Evolutionary conservation across 2,113 vertebrate species (phyloP).

Genomic region (Solenodon paradoxus): DNA sequence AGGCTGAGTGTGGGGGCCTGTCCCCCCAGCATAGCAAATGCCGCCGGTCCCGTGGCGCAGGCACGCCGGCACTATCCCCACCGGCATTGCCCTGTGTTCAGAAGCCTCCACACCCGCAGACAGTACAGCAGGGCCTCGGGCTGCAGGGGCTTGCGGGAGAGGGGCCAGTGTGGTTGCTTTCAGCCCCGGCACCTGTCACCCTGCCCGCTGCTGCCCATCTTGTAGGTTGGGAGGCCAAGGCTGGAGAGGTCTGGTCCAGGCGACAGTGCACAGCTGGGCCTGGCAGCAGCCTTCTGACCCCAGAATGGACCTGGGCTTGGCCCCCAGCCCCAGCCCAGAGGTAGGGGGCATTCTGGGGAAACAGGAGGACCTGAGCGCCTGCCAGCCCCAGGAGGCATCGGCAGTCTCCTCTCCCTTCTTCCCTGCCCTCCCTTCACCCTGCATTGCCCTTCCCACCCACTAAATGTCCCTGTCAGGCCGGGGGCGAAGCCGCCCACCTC

Average conservation of each 20-base stretch:
- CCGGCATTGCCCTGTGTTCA: too few relatives aligned
- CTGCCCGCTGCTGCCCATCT: rapidly evolving
- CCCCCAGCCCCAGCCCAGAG: rapidly evolving
- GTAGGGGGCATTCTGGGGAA: not conserved
- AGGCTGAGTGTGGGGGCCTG: too few relatives aligned
- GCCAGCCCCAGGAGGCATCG: not conserved
- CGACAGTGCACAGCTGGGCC: not conserved
- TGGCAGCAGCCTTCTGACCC: not conserved
- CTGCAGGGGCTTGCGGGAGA: too few relatives aligned
- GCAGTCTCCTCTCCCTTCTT: rapidly evolving
- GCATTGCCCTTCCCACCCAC: too few relatives aligned
- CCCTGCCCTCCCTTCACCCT: not conserved
- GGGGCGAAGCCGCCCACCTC: rapidly evolving
- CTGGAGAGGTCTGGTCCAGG: not conserved
- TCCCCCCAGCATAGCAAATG: too few relatives aligned
- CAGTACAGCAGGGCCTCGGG: too few relatives aligned
- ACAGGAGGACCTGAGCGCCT: not conserved
- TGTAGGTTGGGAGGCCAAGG: not conserved
- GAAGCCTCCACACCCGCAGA: too few relatives aligned
- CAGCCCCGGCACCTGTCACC: too few relatives aligned
- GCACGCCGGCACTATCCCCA: too few relatives aligned
- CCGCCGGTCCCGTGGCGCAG: too few relatives aligned
- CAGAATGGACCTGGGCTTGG: rapidly evolving
- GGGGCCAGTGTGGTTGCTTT: too few relatives aligned
- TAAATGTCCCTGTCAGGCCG: too few relatives aligned